Conservation (phyloP, 2,888 invertebrate genomes). For the Meiosimyza decipiens region DNA sequence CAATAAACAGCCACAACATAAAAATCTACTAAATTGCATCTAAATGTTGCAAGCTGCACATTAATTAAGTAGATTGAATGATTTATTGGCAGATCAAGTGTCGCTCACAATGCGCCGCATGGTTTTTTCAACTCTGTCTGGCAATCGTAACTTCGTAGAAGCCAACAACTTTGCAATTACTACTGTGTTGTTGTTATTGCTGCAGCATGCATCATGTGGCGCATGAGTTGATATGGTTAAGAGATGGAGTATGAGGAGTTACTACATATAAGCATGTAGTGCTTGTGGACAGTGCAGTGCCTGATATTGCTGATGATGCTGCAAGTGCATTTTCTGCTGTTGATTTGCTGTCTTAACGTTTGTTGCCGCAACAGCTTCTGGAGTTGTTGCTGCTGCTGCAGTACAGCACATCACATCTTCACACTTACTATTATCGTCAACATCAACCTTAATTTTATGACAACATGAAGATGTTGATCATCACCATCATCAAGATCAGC, state of each 20-base stretch:
- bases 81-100: constrained; percentile 67
- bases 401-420: neutral
- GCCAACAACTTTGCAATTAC: constrained; percentile 7
- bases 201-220: constrained; percentile 30
- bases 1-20: no score
- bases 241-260: neutral
- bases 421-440: neutral
- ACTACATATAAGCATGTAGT: neutral
- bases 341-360: neutral
- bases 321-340: constrained; percentile 14
- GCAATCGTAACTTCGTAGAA: constrained; percentile 13
- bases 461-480: constrained; percentile 5
- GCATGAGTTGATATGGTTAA: neutral
- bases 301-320: constrained; percentile 1
- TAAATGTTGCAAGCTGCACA: constrained; percentile 67
- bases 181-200: neutral
- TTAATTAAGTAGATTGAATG: constrained; percentile 68
- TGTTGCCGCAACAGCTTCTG: constrained; percentile 3
- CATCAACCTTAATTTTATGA: constrained; percentile 18
- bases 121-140: neutral
- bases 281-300: neutral
- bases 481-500: constrained; percentile 15
- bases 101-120: constrained; percentile 44
- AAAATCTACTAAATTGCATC: constrained; percentile 63
- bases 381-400: neutral